Conservation (phyloP, 2,797 vertebrate species). For the Myripristis jacobus region DNA sequence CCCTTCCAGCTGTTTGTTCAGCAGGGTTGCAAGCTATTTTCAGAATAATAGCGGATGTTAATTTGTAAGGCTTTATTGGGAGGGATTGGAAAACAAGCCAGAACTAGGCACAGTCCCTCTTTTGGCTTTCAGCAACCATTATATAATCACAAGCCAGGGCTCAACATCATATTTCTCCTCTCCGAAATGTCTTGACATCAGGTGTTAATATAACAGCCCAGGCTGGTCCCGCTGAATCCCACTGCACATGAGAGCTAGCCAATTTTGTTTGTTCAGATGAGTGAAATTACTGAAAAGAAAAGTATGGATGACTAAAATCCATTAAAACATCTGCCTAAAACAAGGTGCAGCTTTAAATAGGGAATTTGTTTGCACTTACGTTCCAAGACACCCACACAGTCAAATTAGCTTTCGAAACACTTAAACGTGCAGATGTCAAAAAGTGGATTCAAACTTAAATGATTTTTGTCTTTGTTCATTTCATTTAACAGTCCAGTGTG, state of each 20-base stretch:
- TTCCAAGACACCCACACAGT: too few relatives aligned
- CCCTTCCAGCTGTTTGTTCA: slow-evolving; percentile 77
- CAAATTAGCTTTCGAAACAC: not conserved
- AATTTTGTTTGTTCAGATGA: slow-evolving; percentile 24
- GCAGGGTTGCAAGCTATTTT: slow-evolving; percentile 78
- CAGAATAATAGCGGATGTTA: slow-evolving; percentile 80
- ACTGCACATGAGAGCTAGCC: slow-evolving; percentile 1
- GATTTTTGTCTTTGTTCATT: slow-evolving; percentile 15
- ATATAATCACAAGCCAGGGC: slow-evolving; percentile 68
- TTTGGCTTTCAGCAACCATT: slow-evolving; percentile 69
- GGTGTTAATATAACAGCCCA: slow-evolving; percentile 50
- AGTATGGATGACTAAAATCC: too few relatives aligned
- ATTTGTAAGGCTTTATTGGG: slow-evolving; percentile 79
- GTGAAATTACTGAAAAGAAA: slow-evolving; percentile 3
- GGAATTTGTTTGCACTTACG: too few relatives aligned
- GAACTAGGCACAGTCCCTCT: slow-evolving; percentile 54
- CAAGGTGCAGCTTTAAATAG: too few relatives aligned
- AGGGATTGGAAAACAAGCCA: slow-evolving; percentile 73
- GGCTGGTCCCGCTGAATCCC: slow-evolving; percentile 8
- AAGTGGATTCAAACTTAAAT: not conserved
- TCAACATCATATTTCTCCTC: slow-evolving; percentile 57
- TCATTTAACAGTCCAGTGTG: slow-evolving; percentile 27
- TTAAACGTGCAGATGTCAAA: not conserved
- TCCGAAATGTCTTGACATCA: slow-evolving; percentile 57
- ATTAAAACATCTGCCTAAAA: too few relatives aligned